Base-by-base conservation (phyloP, 2,113 vertebrate species). In the Podilymbus podiceps region DNA sequence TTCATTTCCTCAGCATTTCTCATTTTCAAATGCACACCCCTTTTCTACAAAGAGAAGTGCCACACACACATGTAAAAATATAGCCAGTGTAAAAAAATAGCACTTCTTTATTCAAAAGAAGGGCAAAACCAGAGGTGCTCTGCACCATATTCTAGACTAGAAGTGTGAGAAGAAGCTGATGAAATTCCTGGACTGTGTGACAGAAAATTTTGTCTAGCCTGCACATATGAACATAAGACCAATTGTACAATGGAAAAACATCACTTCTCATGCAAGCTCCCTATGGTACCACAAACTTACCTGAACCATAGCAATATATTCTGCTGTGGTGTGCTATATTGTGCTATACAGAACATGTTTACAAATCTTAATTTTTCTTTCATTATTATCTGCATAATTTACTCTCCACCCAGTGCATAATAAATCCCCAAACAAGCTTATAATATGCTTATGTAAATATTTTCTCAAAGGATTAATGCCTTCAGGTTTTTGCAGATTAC, bases 391-490 rank as follows among this genome's bases (percentile, higher is more conserved):
- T 91, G 67, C 23, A 58, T 60, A 87, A 81, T 66, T 66, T 46
- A 60, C 69, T 82, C 55, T 85, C 74, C 68, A 56, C 46, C 38
- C 75, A 42, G 74, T 58, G 52, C 75, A 84, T 44, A 85, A 93
- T 47, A 93, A 95, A 93, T 89, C 78, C 52, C 40, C 27, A 91
- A 83, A 95, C 53, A 91, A 83, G 75, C 58, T 88, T 84, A 79
- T 88, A 81, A 89, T 53, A 49, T 53, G 85, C 66, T 91, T 90
- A 93, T 88, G 92, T 78, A 95, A 94, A 95, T 95, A 95, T 93
- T 94, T 95, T 77, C 78, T 96, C 82, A 55, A 80, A 94, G 94
- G 85, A 97, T 88, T 95, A 93, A 81, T 84, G 85, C 82, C 72
- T 92, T 66, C 44, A 72, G 82, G 56, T 56, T 95, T 92, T 71